Conservation (phyloP, 2,797 vertebrate genomes). For the Sitta carolinensis region DNA sequence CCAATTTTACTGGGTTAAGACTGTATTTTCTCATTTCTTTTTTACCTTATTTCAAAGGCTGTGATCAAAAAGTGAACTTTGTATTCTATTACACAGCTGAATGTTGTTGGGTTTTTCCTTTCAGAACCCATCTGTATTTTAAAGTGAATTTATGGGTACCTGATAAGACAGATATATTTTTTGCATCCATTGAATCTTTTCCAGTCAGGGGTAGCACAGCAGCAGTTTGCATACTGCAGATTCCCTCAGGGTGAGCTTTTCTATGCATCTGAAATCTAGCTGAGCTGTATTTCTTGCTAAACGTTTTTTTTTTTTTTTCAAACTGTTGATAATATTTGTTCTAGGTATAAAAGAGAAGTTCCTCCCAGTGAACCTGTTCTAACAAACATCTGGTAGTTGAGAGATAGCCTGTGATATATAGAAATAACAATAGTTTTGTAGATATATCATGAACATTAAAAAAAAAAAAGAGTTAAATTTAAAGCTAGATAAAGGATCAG, state of each 20-base stretch:
- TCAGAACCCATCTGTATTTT: neutral
- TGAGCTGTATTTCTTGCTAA: neutral
- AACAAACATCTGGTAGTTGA: neutral
- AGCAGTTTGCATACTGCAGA: accelerated
- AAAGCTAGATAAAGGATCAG: neutral
- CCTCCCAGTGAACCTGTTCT: neutral
- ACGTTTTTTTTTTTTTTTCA: neutral
- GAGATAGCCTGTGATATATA: neutral
- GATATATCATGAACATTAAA: neutral
- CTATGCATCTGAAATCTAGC: accelerated
- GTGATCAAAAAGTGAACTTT: neutral
- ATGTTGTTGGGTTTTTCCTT: neutral
- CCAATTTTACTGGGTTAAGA: neutral
- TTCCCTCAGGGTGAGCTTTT: neutral
- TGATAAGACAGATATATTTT: neutral
- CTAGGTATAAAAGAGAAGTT: neutral
- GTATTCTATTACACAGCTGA: neutral
- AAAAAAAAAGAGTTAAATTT: neutral
- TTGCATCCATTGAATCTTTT: neutral
- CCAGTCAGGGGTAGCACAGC: neutral
- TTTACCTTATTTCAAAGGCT: neutral
- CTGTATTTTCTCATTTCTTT: neutral
- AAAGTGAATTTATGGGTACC: neutral
- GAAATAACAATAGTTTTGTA: neutral
- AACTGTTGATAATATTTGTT: neutral